phyloP scores from a whole-genome alignment of 2,888 invertebrate genomes.

The Mayetiola destructor region DNA sequence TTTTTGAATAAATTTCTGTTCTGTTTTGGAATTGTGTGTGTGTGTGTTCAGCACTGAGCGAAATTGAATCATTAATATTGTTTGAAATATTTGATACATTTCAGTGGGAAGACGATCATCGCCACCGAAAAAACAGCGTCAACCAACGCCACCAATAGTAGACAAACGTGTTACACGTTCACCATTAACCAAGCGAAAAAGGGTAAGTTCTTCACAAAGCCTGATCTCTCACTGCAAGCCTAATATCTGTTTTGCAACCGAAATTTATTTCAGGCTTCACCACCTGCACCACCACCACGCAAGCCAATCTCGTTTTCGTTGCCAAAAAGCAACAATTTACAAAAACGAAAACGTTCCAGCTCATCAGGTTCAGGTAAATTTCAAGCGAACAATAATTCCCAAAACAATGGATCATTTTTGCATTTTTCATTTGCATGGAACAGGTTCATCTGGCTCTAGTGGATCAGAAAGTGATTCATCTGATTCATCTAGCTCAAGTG shows the following conservation, averaged over 20 bases:
- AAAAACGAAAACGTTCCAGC: conserved; percentile 26
- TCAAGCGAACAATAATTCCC: background rate
- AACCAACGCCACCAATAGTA: conserved; percentile 26
- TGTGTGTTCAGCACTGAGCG: background rate
- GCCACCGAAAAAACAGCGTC: conserved; percentile 19
- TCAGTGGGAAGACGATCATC: conserved; percentile 14
- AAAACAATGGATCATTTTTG: background rate
- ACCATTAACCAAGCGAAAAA: conserved; percentile 13
- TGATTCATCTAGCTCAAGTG: conserved; percentile 32
- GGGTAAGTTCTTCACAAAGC: conserved; percentile 5
- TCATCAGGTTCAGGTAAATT: conserved; percentile 31
- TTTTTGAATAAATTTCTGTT: too few species aligned
- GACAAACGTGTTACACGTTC: conserved; percentile 24
- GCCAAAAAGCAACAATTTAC: conserved; percentile 18
- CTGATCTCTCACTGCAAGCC: background rate
- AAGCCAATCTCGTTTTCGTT: conserved; percentile 15
- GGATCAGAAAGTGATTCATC: conserved; percentile 33
- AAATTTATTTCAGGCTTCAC: conserved; percentile 25
- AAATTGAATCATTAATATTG: too few species aligned
- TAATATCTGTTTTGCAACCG: too few species aligned
- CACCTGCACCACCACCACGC: conserved; percentile 21
- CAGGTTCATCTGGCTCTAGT: conserved; percentile 30
- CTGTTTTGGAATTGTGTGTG: background rate
- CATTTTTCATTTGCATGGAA: too few species aligned
- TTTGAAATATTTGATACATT: background rate